Percentiles rank a stretch among this genome's conserved stretches.
phyloP scores from a whole-genome alignment of 2,888 invertebrate genomes.

The Lydus trimaculatus region DNA sequence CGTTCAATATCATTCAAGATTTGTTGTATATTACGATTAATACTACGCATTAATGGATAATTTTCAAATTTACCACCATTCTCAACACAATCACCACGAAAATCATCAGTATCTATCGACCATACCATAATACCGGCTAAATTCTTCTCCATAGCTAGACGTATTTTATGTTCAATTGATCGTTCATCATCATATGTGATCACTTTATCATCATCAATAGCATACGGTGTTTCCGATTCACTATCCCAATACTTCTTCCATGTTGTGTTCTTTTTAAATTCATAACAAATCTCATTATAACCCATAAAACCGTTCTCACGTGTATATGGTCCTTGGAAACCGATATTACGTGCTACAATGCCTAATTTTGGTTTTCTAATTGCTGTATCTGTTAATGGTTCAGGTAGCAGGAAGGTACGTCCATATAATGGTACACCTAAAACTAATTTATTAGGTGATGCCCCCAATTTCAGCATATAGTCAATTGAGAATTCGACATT shows the following conservation, averaged over 20 bases:
- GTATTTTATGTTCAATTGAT: slow-evolving; percentile 78
- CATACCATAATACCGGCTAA: slow-evolving; percentile 87
- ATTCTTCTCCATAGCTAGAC: slow-evolving; percentile 68
- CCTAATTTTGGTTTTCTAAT: slow-evolving; percentile 62
- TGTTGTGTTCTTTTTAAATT: slow-evolving; percentile 64
- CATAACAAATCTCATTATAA: slow-evolving; percentile 83
- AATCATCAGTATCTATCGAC: slow-evolving; percentile 91
- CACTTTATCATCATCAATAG: slow-evolving; percentile 69
- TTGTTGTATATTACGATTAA: slow-evolving; percentile 71
- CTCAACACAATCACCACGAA: slow-evolving; percentile 71
- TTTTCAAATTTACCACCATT: slow-evolving; percentile 65
- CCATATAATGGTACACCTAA: slow-evolving; percentile 87
- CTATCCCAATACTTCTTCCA: slow-evolving; percentile 79
- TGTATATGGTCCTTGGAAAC: slow-evolving; percentile 81
- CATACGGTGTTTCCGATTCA: slow-evolving; percentile 69
- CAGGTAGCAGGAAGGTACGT: slow-evolving; percentile 72
- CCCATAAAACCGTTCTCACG: slow-evolving; percentile 85
- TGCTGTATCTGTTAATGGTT: slow-evolving; percentile 52
- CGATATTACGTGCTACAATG: slow-evolving; percentile 64
- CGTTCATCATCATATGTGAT: slow-evolving; percentile 79
- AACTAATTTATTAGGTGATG: slow-evolving; percentile 78
- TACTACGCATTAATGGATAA: slow-evolving; percentile 75
- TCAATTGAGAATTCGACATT: slow-evolving; percentile 79
- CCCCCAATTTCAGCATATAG: slow-evolving; percentile 76
- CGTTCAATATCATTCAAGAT: slow-evolving; percentile 63